phyloP scores from a whole-genome alignment of 2,797 vertebrate genomes.

The Craterocephalus amniculus region DNA sequence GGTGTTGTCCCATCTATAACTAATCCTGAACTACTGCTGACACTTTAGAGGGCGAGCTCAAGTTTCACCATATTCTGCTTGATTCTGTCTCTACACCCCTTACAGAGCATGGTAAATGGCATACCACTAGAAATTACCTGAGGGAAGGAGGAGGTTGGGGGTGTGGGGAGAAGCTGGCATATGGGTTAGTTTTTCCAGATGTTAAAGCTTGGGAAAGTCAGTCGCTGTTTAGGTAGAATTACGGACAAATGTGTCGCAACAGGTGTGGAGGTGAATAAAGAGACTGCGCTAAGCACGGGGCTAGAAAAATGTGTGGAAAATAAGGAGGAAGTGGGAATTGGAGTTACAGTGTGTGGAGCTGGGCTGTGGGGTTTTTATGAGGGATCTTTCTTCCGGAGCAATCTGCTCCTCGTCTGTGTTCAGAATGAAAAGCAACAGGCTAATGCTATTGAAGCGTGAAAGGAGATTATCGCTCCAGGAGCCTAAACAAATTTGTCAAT shows the following conservation, averaged over 20 bases:
- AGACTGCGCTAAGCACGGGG: constrained; percentile 12
- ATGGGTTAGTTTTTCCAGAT: constrained; percentile 80
- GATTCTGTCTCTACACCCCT: constrained; percentile 27
- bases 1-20: background rate
- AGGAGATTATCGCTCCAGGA: constrained; percentile 50
- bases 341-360: constrained; percentile 14
- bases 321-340: constrained; percentile 37
- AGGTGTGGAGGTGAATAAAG: constrained; percentile 72
- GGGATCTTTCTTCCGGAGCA: constrained; percentile 47
- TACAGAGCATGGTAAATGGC: constrained; percentile 52
- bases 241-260: constrained; percentile 71
- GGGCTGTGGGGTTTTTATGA: constrained; percentile 40
- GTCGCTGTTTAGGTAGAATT: constrained; percentile 68
- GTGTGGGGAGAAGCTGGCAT: constrained; percentile 8
- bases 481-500: constrained; percentile 59
- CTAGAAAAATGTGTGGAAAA: constrained; percentile 45
- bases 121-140: constrained; percentile 70
- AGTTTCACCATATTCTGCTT: constrained; percentile 39
- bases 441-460: constrained; percentile 42
- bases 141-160: constrained; percentile 13
- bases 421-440: constrained; percentile 26
- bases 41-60: constrained; percentile 36
- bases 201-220: constrained; percentile 65
- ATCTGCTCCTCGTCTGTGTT: constrained; percentile 54
- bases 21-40: constrained; percentile 9